Conservation (phyloP, 2,797 vertebrate species). For the Euphonia xanthogaster region DNA sequence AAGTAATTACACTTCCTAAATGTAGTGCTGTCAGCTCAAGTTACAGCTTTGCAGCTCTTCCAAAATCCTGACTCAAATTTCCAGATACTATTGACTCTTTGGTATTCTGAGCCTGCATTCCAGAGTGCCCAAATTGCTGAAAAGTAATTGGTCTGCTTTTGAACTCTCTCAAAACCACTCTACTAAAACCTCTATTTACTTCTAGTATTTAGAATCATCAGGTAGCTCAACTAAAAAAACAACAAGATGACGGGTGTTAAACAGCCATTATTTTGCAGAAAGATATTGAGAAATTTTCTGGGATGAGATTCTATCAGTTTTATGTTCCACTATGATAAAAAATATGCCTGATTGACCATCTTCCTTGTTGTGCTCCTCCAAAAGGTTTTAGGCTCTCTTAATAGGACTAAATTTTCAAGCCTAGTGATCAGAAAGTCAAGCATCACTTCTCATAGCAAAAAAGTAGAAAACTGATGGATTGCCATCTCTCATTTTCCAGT, state of each 20-base stretch:
- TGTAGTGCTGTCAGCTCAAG: background rate
- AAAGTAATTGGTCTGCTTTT: background rate
- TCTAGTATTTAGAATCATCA: background rate
- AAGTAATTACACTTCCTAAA: background rate
- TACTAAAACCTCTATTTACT: background rate
- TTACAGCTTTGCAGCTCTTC: background rate
- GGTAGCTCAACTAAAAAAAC: background rate
- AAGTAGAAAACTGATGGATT: background rate
- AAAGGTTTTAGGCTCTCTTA: background rate
- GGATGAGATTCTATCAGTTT: background rate
- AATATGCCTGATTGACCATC: background rate
- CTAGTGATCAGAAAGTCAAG: background rate
- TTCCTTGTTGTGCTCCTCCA: background rate
- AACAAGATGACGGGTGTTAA: background rate
- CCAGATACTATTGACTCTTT: accelerated
- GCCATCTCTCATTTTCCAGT: background rate
- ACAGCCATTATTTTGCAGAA: background rate
- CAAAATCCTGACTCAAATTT: background rate
- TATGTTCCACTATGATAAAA: background rate
- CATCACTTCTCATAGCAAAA: background rate
- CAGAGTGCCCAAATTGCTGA: background rate
- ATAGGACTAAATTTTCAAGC: background rate
- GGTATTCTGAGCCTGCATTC: background rate
- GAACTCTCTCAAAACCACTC: background rate
- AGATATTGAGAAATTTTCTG: background rate